Base-by-base conservation (phyloP, 2,113 vertebrate species). In the Gymnobelideus leadbeateri region DNA sequence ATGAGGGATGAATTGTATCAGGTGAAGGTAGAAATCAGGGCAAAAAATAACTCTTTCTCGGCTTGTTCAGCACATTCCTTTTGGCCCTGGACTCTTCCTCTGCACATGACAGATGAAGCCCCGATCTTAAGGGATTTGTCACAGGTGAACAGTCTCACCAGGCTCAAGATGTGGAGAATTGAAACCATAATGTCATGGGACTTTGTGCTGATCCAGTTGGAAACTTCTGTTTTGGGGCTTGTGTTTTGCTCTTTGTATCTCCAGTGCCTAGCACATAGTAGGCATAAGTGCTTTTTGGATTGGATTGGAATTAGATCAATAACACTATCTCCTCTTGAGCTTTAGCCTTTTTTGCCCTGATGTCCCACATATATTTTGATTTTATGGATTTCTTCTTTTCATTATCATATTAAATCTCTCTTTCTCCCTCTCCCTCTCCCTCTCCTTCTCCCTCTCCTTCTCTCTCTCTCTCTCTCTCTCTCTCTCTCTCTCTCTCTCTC, bases 161-260 rank as follows among this genome's bases (percentile, higher is more conserved):
- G 91, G 96, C 89, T 68, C n/a, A 24, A 14, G 50, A 89, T 4
- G 28, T 1, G 0, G 91, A 95, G 94, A 97, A 95, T 31, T 94
- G 95, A 96, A 95, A 96, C 47, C 24, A 51, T 96, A 90, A 96
- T 93, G 95, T 96, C 43, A 52, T 3, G 95, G 94, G 3, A 3
- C 43, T 96, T 43, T 94, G 93, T 93, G 91, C 89, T 46, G 51
- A 52, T 89, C 92, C 57, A 50, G 89, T 43, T 43, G 37, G 68
- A 84, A 84, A 43, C 19, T 23, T 84, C 68, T 23, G n/a, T 84
- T 43, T 8, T 21, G n/a, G 68, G 57, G 19, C 61, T 84, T 43
- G 37, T 84, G 37, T 84, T 84, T 84, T 84, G 68, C 68, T 84
- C 37, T 84, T 21, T 68, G 31, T 31, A 10, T n/a, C 19, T 84